phyloP scores from a whole-genome alignment of 2,888 invertebrate species.

The Lycaena phlaeas region DNA sequence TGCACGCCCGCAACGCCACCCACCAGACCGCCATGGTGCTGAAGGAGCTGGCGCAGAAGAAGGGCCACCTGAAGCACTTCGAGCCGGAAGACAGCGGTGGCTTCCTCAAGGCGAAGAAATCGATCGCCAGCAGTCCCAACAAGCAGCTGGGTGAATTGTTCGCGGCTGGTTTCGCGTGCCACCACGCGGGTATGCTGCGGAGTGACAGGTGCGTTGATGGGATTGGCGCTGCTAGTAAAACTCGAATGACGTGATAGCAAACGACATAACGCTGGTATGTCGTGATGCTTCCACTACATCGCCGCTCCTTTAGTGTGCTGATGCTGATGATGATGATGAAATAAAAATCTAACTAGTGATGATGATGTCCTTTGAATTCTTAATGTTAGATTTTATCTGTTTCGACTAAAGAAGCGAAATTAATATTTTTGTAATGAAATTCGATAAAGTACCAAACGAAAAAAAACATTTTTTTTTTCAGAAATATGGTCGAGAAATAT shows the following conservation, averaged over 20 bases:
- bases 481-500: conserved; percentile 89
- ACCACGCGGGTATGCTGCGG: conserved; percentile 96
- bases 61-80: conserved; percentile 80
- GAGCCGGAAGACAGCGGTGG: conserved; percentile 76
- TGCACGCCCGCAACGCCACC: conserved; percentile 97
- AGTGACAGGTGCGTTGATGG: conserved; percentile 90
- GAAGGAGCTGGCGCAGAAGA: conserved; percentile 85
- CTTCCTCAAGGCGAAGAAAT: conserved; percentile 79
- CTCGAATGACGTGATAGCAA: conserved; percentile 6
- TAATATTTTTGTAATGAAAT: too few species aligned
- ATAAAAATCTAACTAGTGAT: too few species aligned
- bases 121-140: conserved; percentile 82
- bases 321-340: too few species aligned
- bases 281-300: too few species aligned
- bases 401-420: too few species aligned
- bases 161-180: conserved; percentile 90
- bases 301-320: too few species aligned
- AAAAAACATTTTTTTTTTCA: conserved; percentile 29
- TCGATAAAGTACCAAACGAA: neutral
- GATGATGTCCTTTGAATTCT: too few species aligned
- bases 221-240: too few species aligned
- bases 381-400: too few species aligned
- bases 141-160: conserved; percentile 89
- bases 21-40: conserved; percentile 89
- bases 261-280: too few species aligned